Base-by-base conservation (phyloP, 2,113 vertebrate species). In the Dipodomys spectabilis region DNA sequence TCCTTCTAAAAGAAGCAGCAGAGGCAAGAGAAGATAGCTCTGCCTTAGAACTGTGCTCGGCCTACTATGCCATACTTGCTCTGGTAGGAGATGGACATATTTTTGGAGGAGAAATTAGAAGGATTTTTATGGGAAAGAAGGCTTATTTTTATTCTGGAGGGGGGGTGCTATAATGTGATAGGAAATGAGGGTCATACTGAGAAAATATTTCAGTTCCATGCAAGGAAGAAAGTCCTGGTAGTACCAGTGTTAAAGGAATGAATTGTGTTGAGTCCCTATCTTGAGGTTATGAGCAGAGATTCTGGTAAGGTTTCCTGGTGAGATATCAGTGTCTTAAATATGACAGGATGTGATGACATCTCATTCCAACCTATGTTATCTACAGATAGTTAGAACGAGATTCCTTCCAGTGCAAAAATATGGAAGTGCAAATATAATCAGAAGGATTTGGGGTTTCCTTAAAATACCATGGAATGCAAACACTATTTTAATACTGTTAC, bases 401-500 rank as follows among this genome's bases (percentile, higher is more conserved):
- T 49, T 73, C 68, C 62, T 28, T 4, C 78, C 22, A 2, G 35
- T 74, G 65, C 39, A 71, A 79, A 90, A 79, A 75, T 39, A 53
- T 18, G 32, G 89, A 73, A n/a, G 4, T 39, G 53, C 16, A 25
- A 57, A 6, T 32, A 2, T 32, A 60, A 30, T 67, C 9, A 44
- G 57, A 32, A 67, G 74, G 7, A 10, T 0, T 2, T n/a, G 19
- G 15, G 75, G 67, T 30, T 87, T 82, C 30, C 75, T 82, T 86
- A 74, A 77, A 77, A 67, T 44, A 80, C 19, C 23, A 20, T 28
- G 62, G 25, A 74, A 67, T 45, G 49, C 10, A 90, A 74, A 82
- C 71, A 23, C 49, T 78, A 86, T 62, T 86, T 87, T 30, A 53
- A 71, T 77, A 53, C 23, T 91, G 84, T 86, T 77, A 71, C 75